phyloP scores from a whole-genome alignment of 2,797 vertebrate genomes.

The Sphaeramia orbicularis region DNA sequence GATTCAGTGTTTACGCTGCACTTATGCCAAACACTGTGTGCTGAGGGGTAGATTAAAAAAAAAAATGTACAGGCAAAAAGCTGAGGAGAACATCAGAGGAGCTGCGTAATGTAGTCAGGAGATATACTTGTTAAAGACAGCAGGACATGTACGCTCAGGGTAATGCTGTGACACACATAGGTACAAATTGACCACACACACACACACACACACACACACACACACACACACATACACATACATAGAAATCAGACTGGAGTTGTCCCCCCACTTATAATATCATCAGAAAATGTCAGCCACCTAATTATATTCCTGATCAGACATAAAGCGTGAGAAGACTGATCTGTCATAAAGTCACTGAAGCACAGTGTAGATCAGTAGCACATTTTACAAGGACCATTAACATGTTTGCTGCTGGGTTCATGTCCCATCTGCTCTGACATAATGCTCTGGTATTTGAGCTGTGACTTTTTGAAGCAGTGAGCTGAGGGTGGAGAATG shows the following conservation, averaged over 20 bases:
- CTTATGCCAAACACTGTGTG: slow-evolving; percentile 23
- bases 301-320: slow-evolving; percentile 26
- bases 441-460: slow-evolving; percentile 40
- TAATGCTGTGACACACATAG: slow-evolving; percentile 43
- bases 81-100: slow-evolving; percentile 25
- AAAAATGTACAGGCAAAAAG: slow-evolving; percentile 27
- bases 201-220: slow-evolving; percentile 20
- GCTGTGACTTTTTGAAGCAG: slow-evolving; percentile 32
- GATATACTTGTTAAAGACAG: not conserved
- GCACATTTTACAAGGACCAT: slow-evolving; percentile 6
- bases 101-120: not conserved
- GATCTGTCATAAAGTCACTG: slow-evolving; percentile 16
- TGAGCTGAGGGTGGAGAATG: slow-evolving; percentile 24
- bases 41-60: slow-evolving; percentile 34
- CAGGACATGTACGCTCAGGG: slow-evolving; percentile 13
- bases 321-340: not conserved
- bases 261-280: slow-evolving; percentile 32
- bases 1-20: slow-evolving; percentile 2
- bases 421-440: slow-evolving; percentile 38
- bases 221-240: not conserved
- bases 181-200: slow-evolving; percentile 20
- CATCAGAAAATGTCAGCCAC: slow-evolving; percentile 40
- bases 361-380: slow-evolving; percentile 12
- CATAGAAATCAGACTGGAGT: slow-evolving; percentile 18
- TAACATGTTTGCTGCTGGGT: slow-evolving; percentile 33